These are phyloP conservation scores for Tuta absoluta DNA, from an alignment of 2,888 invertebrate species.

Conservation along the genomic window DNA sequence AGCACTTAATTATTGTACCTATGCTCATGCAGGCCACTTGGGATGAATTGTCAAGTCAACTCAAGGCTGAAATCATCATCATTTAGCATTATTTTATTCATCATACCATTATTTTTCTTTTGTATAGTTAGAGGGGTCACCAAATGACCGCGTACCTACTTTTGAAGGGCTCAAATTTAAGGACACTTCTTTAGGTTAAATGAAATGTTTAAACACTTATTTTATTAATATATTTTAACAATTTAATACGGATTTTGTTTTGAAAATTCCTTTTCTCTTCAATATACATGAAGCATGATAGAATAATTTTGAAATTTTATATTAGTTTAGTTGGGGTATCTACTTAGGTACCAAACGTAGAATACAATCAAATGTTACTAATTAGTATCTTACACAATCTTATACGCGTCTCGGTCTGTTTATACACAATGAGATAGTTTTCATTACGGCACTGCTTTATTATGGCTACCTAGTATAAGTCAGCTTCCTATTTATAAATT, in stretches of 20 bases:
- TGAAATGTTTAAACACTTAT: too few species aligned
- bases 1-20: neutral
- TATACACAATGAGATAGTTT: slow-evolving; percentile 6
- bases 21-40: neutral
- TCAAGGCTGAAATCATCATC: slow-evolving; percentile 5
- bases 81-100: neutral
- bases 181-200: too few species aligned
- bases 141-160: too few species aligned
- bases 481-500: too few species aligned
- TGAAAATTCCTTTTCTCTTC: too few species aligned
- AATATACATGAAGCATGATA: too few species aligned
- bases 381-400: neutral
- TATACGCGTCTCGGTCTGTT: neutral
- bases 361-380: neutral
- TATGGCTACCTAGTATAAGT: neutral
- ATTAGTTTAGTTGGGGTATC: too few species aligned
- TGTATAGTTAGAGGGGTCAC: neutral
- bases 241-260: too few species aligned
- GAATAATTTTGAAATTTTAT: too few species aligned
- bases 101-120: neutral
- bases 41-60: neutral
- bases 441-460: neutral
- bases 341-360: neutral
- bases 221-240: too few species aligned
- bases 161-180: too few species aligned